Base-by-base conservation (phyloP, 2,113 vertebrate genomes). In the Myotis davidii region DNA sequence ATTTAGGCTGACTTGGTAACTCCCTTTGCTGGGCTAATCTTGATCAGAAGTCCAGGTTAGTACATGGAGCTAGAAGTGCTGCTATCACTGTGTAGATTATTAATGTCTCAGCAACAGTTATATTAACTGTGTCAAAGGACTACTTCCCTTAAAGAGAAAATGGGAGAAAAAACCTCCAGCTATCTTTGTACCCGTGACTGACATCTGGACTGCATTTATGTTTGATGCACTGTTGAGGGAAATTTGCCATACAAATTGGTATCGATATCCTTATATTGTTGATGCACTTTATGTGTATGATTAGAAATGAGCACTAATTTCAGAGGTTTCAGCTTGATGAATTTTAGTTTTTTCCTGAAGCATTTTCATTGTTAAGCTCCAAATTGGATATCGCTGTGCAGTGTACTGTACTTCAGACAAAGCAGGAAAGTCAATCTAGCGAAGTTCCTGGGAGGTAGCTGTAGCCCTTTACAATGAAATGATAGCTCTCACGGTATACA, bases 211-310 rank as follows among this genome's bases (percentile, higher is more conserved):
- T 98, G 95, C 97, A 97, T 98, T 98, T 97, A 84, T 95, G 94
- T 98, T 97, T 97, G 96, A 95, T 98, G 96, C 97, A 86, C 98
- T 97, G 97, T 98, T 98, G 98, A 97, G 98, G 95, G 97, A 92
- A 95, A 98, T 96, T 97, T 97, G 97, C 98, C 97, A 94, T 97
- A 97, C 77, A 98, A 97, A 96, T 97, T 98, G 97, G 98, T 97
- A 97, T 98, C 98, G 96, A 98, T 98, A 97, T 97, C 97, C 95
- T 98, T 96, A 96, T 32, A 78, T 65, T 72, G 72, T 72, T 90
- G 98, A 98, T 98, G 98, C 97, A 98, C 98, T 98, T 98, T 98
- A 98, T 98, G 97, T 98, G 98, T 97, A 56, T 98, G 98, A 97
- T 98, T 98, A 98, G 97, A 65, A 74, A 97, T 67, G 98, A 98